A percentile compares a stretch with the other conserved stretches of the same genome.
Evolutionary conservation across 2,113 vertebrate species (phyloP).

Genomic region (Carollia perspicillata): DNA sequence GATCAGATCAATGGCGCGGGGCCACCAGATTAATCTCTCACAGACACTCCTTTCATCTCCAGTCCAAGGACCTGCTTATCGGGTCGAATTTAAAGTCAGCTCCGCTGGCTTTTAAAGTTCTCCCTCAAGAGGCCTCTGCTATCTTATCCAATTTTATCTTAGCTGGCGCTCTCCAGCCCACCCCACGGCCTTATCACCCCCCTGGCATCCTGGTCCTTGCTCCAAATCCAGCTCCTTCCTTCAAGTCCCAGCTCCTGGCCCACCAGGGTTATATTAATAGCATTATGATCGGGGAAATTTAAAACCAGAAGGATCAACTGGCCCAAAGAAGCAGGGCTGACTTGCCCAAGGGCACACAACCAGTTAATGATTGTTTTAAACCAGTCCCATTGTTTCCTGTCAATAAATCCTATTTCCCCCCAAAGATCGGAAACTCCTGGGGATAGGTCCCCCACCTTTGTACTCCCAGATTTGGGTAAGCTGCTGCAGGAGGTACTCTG

Average conservation of each 20-base stretch:
- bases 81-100: constrained; percentile 60
- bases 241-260: neutral
- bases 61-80: constrained; percentile 70
- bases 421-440: neutral
- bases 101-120: constrained; percentile 53
- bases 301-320: neutral
- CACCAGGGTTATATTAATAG: neutral
- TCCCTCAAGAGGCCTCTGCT: constrained; percentile 27
- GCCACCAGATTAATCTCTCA: constrained; percentile 71
- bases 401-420: neutral
- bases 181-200: constrained; percentile 50
- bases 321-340: neutral
- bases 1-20: constrained; percentile 48
- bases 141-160: constrained; percentile 46
- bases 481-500: neutral
- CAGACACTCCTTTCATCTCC: constrained; percentile 70
- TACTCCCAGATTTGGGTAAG: neutral
- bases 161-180: neutral
- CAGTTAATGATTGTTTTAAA: neutral
- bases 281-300: neutral
- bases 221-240: constrained; percentile 11
- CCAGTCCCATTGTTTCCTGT: neutral
- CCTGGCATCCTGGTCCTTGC: neutral
- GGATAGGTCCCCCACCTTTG: neutral
- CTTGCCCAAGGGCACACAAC: neutral